Evolutionary conservation across 2,113 vertebrate genomes (phyloP).

Genomic region (Thinocorus orbignyianus): DNA sequence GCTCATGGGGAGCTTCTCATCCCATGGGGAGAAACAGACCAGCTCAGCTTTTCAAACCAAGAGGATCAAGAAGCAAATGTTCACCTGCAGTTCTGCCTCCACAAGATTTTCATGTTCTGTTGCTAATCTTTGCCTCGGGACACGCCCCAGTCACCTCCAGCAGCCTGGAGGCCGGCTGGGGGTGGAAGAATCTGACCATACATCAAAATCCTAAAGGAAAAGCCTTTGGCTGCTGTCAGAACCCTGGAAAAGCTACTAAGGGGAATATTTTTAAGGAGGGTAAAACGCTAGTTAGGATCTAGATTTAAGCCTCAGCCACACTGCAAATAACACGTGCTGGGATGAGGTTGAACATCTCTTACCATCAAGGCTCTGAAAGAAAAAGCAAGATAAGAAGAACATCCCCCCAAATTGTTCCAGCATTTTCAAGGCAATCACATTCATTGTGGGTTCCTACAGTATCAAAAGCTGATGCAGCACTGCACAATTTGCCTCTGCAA

Average conservation of each 20-base stretch:
- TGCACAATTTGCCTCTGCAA: not conserved
- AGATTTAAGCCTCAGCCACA: not conserved
- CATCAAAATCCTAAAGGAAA: not conserved
- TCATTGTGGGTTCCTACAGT: not conserved
- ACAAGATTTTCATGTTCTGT: not conserved
- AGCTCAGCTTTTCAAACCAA: not conserved
- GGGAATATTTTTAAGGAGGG: not conserved
- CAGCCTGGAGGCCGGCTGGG: not conserved
- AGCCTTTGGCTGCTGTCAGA: not conserved
- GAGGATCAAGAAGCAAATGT: not conserved
- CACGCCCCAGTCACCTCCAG: not conserved
- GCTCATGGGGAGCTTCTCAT: no score
- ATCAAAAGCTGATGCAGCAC: not conserved
- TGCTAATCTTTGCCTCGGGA: not conserved
- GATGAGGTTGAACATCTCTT: not conserved
- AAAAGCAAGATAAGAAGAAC: not conserved
- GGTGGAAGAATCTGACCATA: not conserved
- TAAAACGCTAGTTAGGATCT: not conserved
- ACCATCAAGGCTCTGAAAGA: not conserved
- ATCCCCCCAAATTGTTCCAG: not conserved
- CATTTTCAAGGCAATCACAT: not conserved
- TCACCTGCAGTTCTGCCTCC: not conserved
- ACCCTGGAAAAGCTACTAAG: not conserved
- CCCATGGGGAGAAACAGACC: not conserved
- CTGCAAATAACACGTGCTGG: not conserved